Evolutionary conservation across 2,113 vertebrate species (phyloP), one percentile per base, ranked within the genome.

Genomic region (Danio rerio): DNA sequence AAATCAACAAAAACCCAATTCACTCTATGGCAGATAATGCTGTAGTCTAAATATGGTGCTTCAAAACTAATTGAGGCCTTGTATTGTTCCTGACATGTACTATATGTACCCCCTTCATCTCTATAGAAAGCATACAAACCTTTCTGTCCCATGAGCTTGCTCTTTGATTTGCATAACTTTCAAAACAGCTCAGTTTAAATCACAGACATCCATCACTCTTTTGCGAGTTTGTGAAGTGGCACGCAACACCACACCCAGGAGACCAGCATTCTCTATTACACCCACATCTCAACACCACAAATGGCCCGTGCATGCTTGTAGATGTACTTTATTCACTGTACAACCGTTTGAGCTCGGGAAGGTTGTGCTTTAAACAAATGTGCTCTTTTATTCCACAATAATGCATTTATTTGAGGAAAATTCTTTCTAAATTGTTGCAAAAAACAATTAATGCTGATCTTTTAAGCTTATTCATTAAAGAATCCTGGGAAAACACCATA

Each of bases 81-180:
- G 18, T 20, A 49, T 47, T 77, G 43, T 31, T 21, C 49, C 10
- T 77, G 53, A 42, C 18, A 0, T 31, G 31, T 7, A 74, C 12
- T n/a, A 0, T n/a, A 53, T 40, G 21, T 9, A 73, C 55, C 21
- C 70, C 11, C 2, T 68, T 68, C 40, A 73, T 10, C 21, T 10
- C 50, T 56, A 74, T 15, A 74, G 40, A 58, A 0, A 12, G 12
- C 16, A 59, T 50, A 20, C 2, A 62, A 6, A 52, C 21, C 45
- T 63, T 43, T 7, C 13, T 4, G 49, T 16, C 74, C 52, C 18
- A 79, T 31, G 58, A 77, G 43, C 15, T 31, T 62, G 42, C 9
- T 62, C 58, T 31, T 50, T 50, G 31, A 77, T 50, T 77, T 63
- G 43, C 75, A 63, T 77, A 50, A n/a, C 75, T 77, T 77, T 77